Evolutionary conservation across 2,113 vertebrate species (phyloP).

Genomic region (Scomber scombrus): DNA sequence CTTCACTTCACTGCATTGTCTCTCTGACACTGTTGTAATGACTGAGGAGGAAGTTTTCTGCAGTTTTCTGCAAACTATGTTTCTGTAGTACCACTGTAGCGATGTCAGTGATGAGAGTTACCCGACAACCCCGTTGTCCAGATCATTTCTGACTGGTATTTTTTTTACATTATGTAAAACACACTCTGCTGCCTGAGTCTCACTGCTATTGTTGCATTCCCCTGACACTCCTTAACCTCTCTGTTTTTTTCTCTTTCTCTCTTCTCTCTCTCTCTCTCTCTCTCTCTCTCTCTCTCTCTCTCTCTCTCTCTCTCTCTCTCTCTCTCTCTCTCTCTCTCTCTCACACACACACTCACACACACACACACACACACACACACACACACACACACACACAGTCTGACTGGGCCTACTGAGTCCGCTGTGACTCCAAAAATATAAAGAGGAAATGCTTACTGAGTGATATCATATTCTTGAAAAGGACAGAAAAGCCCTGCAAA

Average conservation of each 20-base stretch:
- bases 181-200: background rate
- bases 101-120: background rate
- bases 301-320: no score
- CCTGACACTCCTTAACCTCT: conserved; percentile 48
- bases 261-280: conserved; percentile 52
- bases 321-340: no score
- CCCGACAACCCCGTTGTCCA: background rate
- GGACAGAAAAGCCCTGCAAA: conserved; percentile 28
- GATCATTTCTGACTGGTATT: background rate
- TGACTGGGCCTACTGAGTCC: conserved; percentile 30
- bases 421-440: conserved; percentile 58
- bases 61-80: background rate
- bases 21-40: background rate
- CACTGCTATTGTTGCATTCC: conserved; percentile 15
- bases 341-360: no score
- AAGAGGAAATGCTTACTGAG: conserved; percentile 63
- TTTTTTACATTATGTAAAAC: conserved; percentile 35
- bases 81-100: background rate
- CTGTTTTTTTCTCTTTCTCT: no score
- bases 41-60: background rate
- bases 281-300: no score
- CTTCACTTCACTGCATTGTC: background rate
- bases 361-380: conserved; percentile 11
- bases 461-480: conserved; percentile 65
- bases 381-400: conserved; percentile 22